Percentiles rank a stretch among this genome's conserved stretches.
phyloP scores from a whole-genome alignment of 1,140 invertebrate genomes.

The Campoletis sonorensis region DNA sequence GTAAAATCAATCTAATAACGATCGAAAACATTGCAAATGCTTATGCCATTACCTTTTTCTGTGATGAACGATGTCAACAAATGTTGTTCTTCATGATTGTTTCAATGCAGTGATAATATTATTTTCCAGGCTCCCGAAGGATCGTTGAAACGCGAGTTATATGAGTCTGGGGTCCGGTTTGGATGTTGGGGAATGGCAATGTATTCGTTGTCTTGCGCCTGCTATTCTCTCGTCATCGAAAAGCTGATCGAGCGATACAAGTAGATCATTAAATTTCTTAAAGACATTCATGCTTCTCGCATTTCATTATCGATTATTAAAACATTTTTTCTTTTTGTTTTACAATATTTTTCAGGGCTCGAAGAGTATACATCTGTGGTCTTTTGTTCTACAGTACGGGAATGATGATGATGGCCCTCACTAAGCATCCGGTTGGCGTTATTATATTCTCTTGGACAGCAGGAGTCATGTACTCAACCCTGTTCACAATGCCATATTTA shows the following conservation, averaged over 20 bases:
- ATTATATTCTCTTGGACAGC: conserved; percentile 93
- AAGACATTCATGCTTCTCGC: background rate
- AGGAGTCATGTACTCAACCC: conserved; percentile 97
- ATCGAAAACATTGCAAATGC: too few species aligned
- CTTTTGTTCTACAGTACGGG: conserved; percentile 91
- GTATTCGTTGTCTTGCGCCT: conserved; percentile 95
- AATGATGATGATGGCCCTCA: conserved; percentile 92
- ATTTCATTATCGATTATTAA: background rate
- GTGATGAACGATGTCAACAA: too few species aligned
- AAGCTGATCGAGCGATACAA: conserved; percentile 89
- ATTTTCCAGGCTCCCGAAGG: conserved; percentile 82
- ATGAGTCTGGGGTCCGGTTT: conserved; percentile 94
- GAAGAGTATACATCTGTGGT: conserved; percentile 92
- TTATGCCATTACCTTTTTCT: too few species aligned
- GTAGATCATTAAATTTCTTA: conserved; percentile 72
- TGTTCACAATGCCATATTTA: conserved; percentile 98
- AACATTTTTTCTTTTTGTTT: conserved; percentile 3
- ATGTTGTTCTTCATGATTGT: too few species aligned
- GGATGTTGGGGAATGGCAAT: conserved; percentile 98
- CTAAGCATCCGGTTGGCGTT: conserved; percentile 86
- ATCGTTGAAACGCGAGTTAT: conserved; percentile 80
- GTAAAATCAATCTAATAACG: too few species aligned
- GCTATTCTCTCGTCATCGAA: conserved; percentile 94
- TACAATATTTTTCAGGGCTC: conserved; percentile 82
- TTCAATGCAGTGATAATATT: background rate